Base-by-base conservation (phyloP, 2,888 invertebrate species). In the Hypselothyrea guttata region DNA sequence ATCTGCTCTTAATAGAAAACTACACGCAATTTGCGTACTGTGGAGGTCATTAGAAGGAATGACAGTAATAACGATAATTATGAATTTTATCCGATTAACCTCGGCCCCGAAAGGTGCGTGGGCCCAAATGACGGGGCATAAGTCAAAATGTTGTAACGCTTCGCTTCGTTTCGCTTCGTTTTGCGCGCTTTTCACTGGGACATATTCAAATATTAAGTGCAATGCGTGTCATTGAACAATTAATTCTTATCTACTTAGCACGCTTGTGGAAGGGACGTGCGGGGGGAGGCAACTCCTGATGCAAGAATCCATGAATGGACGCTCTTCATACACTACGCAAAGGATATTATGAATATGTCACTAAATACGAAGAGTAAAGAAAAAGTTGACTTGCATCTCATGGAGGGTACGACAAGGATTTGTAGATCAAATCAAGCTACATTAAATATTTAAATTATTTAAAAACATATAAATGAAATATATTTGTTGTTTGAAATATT, bases 31-130 rank as follows among this genome's bases (percentile, higher is more conserved):
- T 71, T 69, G 65, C 63, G 74, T 46, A 53, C 46, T 16, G 47
- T 11, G 55, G 45, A 51, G 66, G 84, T 73, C 83, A 78, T 82
- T 84, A 74, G 78, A 76, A 83, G 73, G 86, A 88, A 88, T 87
- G 86, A 87, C 87, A 85, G 87, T 89, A 89, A 89, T 88, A 89
- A 88, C 89, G 79, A 88, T 89, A 89, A 89, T 88, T 89, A 88
- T 89, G 89, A 89, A 87, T 89, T 88, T 88, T 89, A 88, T 89
- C 89, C 89, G 88, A 89, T 88, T 89, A 88, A 86, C 67, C 58
- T 65, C 61, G 51, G 38, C 48, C 35, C 33, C 15, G 58, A 46
- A 7, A n/a, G 54, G 61, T 57, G 69, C 63, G 70, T 63, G 58
- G 60, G 38, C 22, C 44, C 53, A 67, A 62, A 67, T 67, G 68